phyloP scores from a whole-genome alignment of 2,888 invertebrate species.

The Venustoraphidia nigricollis region DNA sequence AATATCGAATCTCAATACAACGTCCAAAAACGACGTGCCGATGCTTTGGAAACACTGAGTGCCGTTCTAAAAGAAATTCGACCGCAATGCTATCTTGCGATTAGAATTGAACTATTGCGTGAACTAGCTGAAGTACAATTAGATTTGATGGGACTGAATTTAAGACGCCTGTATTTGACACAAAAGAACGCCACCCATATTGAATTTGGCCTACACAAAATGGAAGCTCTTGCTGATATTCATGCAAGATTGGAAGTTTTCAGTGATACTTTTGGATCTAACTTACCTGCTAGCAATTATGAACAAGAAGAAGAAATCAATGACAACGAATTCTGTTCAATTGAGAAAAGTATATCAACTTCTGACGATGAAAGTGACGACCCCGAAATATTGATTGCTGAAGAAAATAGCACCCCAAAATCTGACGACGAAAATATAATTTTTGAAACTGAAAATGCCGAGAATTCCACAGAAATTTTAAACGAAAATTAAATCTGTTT shows the following conservation, averaged over 20 bases:
- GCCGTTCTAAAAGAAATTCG: conserved; percentile 37
- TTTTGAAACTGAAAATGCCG: no score
- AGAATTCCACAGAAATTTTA: no score
- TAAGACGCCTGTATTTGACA: conserved; percentile 32
- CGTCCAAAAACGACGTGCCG: conserved; percentile 40
- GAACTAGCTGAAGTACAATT: conserved; percentile 46
- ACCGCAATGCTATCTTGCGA: conserved; percentile 34
- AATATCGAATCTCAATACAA: conserved; percentile 43
- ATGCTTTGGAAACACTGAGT: conserved; percentile 39
- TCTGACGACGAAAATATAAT: no score
- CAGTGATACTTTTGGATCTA: neutral
- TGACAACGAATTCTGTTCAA: no score
- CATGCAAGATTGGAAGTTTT: conserved; percentile 15
- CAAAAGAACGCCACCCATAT: conserved; percentile 11
- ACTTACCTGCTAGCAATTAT: no score
- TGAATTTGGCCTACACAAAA: conserved; percentile 14
- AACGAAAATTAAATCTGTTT: no score
- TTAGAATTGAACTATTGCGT: conserved; percentile 27
- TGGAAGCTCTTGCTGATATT: conserved; percentile 17
- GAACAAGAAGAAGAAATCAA: no score
- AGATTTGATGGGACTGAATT: conserved; percentile 43
- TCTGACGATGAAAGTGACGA: no score
- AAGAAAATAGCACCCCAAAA: no score
- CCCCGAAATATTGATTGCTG: no score
- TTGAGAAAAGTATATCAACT: no score